Percentiles rank a stretch among this genome's conserved stretches.
phyloP scores from a whole-genome alignment of 2,113 vertebrate genomes.

The Turdus rufiventris region DNA sequence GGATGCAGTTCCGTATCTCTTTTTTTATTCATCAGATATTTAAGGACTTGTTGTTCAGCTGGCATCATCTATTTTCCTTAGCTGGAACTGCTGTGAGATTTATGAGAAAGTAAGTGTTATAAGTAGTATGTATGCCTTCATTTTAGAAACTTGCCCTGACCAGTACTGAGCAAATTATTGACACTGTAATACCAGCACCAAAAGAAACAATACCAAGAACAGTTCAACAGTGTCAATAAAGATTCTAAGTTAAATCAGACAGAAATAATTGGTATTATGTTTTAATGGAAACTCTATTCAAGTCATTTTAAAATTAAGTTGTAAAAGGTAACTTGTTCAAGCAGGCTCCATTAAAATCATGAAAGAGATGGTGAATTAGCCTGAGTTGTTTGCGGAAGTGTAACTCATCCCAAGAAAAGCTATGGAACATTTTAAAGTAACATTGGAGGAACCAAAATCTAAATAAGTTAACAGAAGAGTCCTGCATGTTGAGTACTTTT shows the following conservation, averaged over 20 bases:
- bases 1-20: neutral
- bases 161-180: constrained; percentile 49
- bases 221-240: constrained; percentile 52
- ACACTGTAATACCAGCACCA: constrained; percentile 33
- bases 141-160: constrained; percentile 60
- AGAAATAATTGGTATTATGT: constrained; percentile 66
- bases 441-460: neutral
- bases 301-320: constrained; percentile 60
- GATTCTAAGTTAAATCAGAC: constrained; percentile 60
- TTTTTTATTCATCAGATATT: neutral
- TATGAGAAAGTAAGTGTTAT: neutral
- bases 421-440: neutral
- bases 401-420: neutral
- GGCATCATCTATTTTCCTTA: neutral
- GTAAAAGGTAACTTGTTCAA: constrained; percentile 52
- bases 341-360: constrained; percentile 14
- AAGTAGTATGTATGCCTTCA: neutral
- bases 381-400: neutral
- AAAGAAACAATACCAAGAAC: constrained; percentile 36
- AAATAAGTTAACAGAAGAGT: neutral
- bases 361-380: constrained; percentile 15
- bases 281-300: constrained; percentile 53
- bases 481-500: neutral
- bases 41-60: neutral
- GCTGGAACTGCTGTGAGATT: neutral